phyloP scores from a whole-genome alignment of 2,888 invertebrate species.

The Ochropleura leucogaster region DNA sequence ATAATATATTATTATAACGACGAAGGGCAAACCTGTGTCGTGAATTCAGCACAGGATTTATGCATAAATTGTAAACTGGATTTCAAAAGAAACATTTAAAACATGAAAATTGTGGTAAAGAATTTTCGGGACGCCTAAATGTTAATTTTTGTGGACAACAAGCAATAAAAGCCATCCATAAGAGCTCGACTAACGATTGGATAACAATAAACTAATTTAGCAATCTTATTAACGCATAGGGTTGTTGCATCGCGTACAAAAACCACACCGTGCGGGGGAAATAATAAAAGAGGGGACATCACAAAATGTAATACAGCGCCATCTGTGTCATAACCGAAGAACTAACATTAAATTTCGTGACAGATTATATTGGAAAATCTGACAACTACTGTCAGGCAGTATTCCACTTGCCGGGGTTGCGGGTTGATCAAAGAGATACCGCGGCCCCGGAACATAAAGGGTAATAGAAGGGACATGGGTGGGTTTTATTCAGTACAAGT shows the following conservation, averaged over 20 bases:
- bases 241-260: not conserved
- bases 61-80: not conserved
- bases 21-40: not conserved
- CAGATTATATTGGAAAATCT: too few species aligned
- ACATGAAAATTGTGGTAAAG: too few species aligned
- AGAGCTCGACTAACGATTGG: conserved; percentile 16
- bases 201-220: not conserved
- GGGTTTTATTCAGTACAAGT: too few species aligned
- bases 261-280: not conserved
- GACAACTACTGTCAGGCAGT: too few species aligned
- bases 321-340: too few species aligned
- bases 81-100: not conserved
- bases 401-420: not conserved
- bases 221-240: not conserved
- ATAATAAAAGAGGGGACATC: not conserved
- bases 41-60: not conserved
- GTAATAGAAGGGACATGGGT: too few species aligned
- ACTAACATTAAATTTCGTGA: too few species aligned
- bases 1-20: too few species aligned
- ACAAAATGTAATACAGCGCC: too few species aligned
- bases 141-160: conserved; percentile 1
- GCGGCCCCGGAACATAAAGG: too few species aligned
- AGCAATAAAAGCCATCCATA: not conserved
- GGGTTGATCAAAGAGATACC: too few species aligned
- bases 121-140: not conserved